phyloP scores from a whole-genome alignment of 2,888 invertebrate genomes.

The Synanthedon andrenaeformis region DNA sequence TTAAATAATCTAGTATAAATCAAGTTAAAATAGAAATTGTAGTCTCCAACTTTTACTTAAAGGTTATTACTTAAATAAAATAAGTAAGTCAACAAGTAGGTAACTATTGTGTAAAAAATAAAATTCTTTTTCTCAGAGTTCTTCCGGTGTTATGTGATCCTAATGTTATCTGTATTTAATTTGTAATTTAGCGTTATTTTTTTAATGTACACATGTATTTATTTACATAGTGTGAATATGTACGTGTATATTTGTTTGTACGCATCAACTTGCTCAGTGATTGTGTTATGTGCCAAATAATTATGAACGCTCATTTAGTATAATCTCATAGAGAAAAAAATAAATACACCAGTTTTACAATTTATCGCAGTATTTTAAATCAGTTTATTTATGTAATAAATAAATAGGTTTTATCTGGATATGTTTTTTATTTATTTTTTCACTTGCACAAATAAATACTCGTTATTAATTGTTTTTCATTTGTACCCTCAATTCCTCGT shows the following conservation, averaged over 20 bases:
- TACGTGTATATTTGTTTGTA: too few relatives aligned
- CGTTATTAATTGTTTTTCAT: too few relatives aligned
- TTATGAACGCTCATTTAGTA: slow-evolving; percentile 8
- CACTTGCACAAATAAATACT: background rate
- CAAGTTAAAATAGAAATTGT: too few relatives aligned
- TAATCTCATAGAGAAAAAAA: slow-evolving; percentile 8
- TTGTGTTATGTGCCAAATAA: slow-evolving; percentile 1
- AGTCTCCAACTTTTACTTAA: too few relatives aligned
- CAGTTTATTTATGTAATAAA: slow-evolving; percentile 9
- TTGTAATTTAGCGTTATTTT: too few relatives aligned
- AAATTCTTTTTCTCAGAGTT: background rate
- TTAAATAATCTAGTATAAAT: too few relatives aligned
- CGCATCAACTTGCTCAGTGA: background rate
- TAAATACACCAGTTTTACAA: background rate
- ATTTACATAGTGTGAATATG: too few relatives aligned
- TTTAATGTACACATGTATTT: too few relatives aligned
- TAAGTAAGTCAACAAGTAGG: too few relatives aligned
- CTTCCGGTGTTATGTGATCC: background rate
- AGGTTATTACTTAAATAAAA: too few relatives aligned
- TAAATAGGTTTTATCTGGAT: slow-evolving; percentile 8
- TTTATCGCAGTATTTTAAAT: background rate
- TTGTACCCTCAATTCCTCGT: too few relatives aligned
- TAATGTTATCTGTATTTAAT: background rate
- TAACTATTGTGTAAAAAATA: background rate
- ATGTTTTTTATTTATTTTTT: slow-evolving; percentile 7